These are phyloP conservation scores for Ceyx cyanopectus DNA, from an alignment of 2,113 vertebrate species.

Conservation along the genomic window DNA sequence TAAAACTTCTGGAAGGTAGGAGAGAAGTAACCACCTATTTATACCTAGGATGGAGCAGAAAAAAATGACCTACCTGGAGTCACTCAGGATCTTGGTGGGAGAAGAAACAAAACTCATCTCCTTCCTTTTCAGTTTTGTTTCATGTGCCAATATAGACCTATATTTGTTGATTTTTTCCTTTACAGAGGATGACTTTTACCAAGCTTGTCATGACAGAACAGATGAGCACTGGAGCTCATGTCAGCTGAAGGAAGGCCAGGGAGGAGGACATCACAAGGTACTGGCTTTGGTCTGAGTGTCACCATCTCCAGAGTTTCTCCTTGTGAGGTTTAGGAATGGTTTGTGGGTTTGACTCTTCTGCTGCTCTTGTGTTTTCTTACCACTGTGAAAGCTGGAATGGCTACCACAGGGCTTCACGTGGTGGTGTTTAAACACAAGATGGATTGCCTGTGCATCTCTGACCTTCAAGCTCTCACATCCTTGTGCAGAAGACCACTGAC, in stretches of 20 bases:
- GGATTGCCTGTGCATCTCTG: not conserved
- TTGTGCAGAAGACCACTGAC: not conserved
- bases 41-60: not conserved
- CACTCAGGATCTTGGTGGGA: not conserved
- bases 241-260: constrained; percentile 71
- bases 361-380: not conserved
- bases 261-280: constrained; percentile 81
- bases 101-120: not conserved
- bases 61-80: not conserved
- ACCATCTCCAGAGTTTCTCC: not conserved
- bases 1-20: not conserved
- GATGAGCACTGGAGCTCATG: not conserved
- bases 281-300: constrained; percentile 40
- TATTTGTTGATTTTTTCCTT: not conserved
- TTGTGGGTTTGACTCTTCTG: not conserved
- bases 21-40: not conserved
- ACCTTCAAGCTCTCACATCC: not conserved
- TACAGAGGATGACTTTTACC: constrained; percentile 77
- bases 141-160: not conserved
- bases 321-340: not conserved
- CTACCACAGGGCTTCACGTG: not conserved
- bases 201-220: constrained; percentile 37
- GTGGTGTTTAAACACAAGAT: not conserved
- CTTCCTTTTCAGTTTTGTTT: not conserved
- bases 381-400: not conserved